A percentile compares a stretch with the other conserved stretches of the same genome.
Evolutionary conservation across 1,140 invertebrate genomes (phyloP).

Genomic region (Bombus confusus): DNA sequence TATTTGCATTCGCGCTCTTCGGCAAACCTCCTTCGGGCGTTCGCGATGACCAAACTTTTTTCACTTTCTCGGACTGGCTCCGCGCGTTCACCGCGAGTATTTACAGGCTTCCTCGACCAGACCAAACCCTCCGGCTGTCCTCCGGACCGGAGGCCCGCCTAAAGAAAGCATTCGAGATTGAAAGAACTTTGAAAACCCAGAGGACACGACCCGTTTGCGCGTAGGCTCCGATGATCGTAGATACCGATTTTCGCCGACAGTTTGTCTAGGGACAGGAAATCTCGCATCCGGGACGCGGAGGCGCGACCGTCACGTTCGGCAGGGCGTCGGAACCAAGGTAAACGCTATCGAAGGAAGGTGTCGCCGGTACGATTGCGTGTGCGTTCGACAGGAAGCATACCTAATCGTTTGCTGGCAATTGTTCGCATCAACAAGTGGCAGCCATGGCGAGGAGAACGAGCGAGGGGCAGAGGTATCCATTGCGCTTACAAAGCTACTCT

Average conservation of each 20-base stretch:
- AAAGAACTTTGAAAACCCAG: no score
- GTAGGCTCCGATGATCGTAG: no score
- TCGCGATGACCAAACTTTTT: neutral
- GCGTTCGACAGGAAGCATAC: slow-evolving; percentile 44
- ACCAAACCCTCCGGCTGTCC: neutral
- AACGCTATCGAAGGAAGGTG: slow-evolving; percentile 22
- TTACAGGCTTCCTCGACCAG: slow-evolving; percentile 18
- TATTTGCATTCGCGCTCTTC: slow-evolving; percentile 40
- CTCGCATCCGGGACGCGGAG: neutral
- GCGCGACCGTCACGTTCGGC: neutral
- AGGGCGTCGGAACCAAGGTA: slow-evolving; percentile 1
- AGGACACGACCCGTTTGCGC: no score
- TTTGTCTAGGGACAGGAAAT: neutral
- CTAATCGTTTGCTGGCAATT: slow-evolving; percentile 52
- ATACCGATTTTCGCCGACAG: neutral
- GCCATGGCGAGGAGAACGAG: neutral
- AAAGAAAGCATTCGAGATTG: no score
- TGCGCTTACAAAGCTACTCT: slow-evolving; percentile 43
- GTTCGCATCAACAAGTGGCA: slow-evolving; percentile 66
- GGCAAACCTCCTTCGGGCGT: slow-evolving; percentile 11
- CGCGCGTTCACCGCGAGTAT: slow-evolving; percentile 31
- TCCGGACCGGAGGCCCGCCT: neutral
- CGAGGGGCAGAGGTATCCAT: slow-evolving; percentile 15
- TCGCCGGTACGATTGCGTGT: slow-evolving; percentile 23
- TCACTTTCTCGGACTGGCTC: slow-evolving; percentile 2